Percentiles rank a stretch among this genome's conserved stretches.
phyloP scores from a whole-genome alignment of 2,113 vertebrate species.

The Cololabis saira region DNA sequence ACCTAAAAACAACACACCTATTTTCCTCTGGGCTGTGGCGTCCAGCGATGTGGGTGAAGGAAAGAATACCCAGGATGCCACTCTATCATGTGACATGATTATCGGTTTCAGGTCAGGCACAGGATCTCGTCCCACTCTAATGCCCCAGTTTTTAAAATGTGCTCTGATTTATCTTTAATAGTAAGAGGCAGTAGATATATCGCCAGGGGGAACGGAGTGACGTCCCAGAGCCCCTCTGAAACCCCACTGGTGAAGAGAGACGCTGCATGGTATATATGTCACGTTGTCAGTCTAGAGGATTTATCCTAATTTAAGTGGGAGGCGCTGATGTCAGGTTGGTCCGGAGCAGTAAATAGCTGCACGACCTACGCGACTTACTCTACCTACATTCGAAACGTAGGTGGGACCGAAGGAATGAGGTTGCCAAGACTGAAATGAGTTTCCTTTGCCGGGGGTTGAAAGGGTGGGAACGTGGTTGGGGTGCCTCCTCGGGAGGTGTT shows the following conservation, averaged over 20 bases:
- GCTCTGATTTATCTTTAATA: slow-evolving; percentile 72
- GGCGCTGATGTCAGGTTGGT: too few species aligned
- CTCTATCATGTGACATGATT: slow-evolving; percentile 17
- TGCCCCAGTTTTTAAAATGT: slow-evolving; percentile 71
- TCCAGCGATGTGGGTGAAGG: not conserved
- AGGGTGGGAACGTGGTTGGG: too few species aligned
- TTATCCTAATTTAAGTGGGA: too few species aligned
- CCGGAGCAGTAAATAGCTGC: too few species aligned
- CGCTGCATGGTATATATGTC: slow-evolving; percentile 30
- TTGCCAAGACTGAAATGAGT: too few species aligned
- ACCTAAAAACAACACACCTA: slow-evolving; percentile 6
- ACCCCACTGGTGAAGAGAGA: slow-evolving; percentile 36
- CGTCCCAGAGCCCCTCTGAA: slow-evolving; percentile 14
- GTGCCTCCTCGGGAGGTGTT: not conserved
- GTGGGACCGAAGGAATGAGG: too few species aligned
- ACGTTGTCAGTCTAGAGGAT: slow-evolving; percentile 33
- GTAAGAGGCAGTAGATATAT: slow-evolving; percentile 57
- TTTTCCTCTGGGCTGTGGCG: not conserved
- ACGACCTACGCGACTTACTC: too few species aligned
- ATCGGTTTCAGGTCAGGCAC: slow-evolving; percentile 35
- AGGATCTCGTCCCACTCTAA: slow-evolving; percentile 52
- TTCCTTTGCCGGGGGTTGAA: too few species aligned
- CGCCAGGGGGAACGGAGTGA: slow-evolving; percentile 30
- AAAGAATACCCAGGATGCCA: slow-evolving; percentile 4
- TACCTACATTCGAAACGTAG: too few species aligned